Evolutionary conservation across 2,113 vertebrate species (phyloP).

Genomic region (Varanus komodoensis): DNA sequence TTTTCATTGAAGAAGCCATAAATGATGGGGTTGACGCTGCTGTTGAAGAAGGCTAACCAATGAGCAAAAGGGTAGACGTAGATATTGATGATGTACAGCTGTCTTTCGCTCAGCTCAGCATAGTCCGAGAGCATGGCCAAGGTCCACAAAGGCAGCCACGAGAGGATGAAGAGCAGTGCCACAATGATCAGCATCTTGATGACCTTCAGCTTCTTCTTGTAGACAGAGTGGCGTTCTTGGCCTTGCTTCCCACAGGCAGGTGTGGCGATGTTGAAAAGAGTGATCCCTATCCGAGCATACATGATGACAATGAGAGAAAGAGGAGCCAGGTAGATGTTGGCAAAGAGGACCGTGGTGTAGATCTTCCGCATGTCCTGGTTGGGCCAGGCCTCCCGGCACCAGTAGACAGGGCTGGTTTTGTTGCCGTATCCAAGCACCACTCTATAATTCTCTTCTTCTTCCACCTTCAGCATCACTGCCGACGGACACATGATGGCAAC

Average conservation of each 20-base stretch:
- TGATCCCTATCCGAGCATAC: conserved; percentile 87
- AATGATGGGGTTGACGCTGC: conserved; percentile 92
- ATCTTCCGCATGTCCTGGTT: conserved; percentile 89
- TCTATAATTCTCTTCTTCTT: conserved; percentile 83
- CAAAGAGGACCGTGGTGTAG: conserved; percentile 91
- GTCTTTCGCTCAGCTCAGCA: conserved; percentile 78
- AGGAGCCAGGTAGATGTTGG: conserved; percentile 90
- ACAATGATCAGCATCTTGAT: conserved; percentile 91
- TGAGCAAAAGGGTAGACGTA: conserved; percentile 94
- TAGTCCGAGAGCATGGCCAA: conserved; percentile 95
- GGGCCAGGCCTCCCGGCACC: conserved; percentile 94
- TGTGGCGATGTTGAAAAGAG: conserved; percentile 79
- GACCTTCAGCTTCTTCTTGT: conserved; percentile 87
- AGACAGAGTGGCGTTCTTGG: conserved; percentile 75
- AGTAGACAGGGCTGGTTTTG: conserved; percentile 83
- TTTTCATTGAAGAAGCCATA: conserved; percentile 94
- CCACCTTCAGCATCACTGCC: conserved; percentile 89
- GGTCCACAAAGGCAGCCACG: conserved; percentile 94
- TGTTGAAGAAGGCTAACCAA: conserved; percentile 95
- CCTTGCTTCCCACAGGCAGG: conserved; percentile 71
- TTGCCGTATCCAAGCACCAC: conserved; percentile 82
- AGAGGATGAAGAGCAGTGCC: conserved; percentile 89
- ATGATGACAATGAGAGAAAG: conserved; percentile 87
- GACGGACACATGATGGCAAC: conserved; percentile 91
- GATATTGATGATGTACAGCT: conserved; percentile 86